Evolutionary conservation across 2,797 vertebrate genomes (phyloP).

Genomic region (Holocentrus rufus): DNA sequence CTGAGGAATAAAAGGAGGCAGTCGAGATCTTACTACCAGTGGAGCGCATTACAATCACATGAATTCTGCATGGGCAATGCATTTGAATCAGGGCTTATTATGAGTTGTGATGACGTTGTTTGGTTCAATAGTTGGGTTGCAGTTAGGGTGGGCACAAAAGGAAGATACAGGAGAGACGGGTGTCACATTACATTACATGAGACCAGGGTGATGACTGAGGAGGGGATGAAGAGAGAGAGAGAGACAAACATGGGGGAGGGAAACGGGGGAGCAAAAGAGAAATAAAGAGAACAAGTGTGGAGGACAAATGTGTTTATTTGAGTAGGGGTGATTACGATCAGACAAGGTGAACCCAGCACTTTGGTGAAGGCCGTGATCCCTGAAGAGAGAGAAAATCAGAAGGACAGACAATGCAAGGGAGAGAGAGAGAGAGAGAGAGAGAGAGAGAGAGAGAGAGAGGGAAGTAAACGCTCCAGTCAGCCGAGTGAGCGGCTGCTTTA

Average conservation of each 20-base stretch:
- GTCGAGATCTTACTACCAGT: background rate
- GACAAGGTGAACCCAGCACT: constrained; percentile 68
- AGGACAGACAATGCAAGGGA: constrained; percentile 30
- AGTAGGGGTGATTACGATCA: constrained; percentile 62
- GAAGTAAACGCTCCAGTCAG: background rate
- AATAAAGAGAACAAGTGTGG: constrained; percentile 64
- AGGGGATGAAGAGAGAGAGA: constrained; percentile 21
- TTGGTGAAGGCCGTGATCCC: constrained; percentile 61
- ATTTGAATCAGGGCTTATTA: constrained; percentile 4
- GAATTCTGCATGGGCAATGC: constrained; percentile 35
- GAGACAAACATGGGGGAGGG: constrained; percentile 12
- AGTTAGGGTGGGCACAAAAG: background rate
- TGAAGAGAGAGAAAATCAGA: constrained; percentile 56
- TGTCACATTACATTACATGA: background rate
- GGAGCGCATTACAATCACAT: constrained; percentile 39
- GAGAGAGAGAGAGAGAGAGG: background rate
- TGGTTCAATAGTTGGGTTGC: constrained; percentile 26
- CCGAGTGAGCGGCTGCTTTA: constrained; percentile 57
- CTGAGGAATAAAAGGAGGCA: constrained; percentile 25
- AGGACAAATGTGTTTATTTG: constrained; percentile 68
- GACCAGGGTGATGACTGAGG: constrained; percentile 25
- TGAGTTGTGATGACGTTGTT: background rate
- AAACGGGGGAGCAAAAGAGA: constrained; percentile 43
- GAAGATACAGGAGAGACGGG: constrained; percentile 19
- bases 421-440: constrained; percentile 19